Base-by-base conservation (phyloP, 2,888 invertebrate species). In the Volucella inflata region DNA sequence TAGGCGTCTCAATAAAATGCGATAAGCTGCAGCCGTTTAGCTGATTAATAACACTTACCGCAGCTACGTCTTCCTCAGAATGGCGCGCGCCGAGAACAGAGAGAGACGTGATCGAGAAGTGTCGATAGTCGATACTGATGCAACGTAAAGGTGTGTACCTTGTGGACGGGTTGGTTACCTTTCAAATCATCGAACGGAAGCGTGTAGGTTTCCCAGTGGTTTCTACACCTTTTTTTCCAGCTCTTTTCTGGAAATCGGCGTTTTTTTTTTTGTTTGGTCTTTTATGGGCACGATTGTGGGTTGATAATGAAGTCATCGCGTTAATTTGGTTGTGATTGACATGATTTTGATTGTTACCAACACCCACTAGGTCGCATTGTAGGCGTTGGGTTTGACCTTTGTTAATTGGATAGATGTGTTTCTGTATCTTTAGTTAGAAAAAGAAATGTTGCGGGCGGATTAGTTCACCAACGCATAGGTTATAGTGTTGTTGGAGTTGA, bases 151-250 rank as follows among this genome's bases (percentile, higher is more conserved):
- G 12, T n/a, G 8, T 40, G 38, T 16, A 12, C 51, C 17, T 64
- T 64, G 48, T 59, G 64, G 65, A 72, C 51, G 59, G 44, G 72
- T 65, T 78, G 48, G 12, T 38, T 10, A 14, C 44, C 16, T 64
- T 71, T 53, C 17, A 38, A 51, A 48, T 70, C 57, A 57, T 70
- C 44, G 44, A 70, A 60, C 81, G 81, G 81, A 81, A 81, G 70
- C 76, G 81, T 46, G 81, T 81, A 81, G 81, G 81, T 51, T 71
- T 65, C 40, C 59, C 71, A 44, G 53, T 81, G 30, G 46, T 40
- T 65, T 65, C 38, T 14, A 46, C 62, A 44, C 75, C 48, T 38
- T 55, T 74, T 74, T 62, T 30, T 30, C 14, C 14, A 17, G 21
- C 21, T 59, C 60, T 60, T 53, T 60, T 57, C 38, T 53, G 60